Evolutionary conservation across 2,888 invertebrate genomes (phyloP).

Genomic region (Abrostola triplasia): DNA sequence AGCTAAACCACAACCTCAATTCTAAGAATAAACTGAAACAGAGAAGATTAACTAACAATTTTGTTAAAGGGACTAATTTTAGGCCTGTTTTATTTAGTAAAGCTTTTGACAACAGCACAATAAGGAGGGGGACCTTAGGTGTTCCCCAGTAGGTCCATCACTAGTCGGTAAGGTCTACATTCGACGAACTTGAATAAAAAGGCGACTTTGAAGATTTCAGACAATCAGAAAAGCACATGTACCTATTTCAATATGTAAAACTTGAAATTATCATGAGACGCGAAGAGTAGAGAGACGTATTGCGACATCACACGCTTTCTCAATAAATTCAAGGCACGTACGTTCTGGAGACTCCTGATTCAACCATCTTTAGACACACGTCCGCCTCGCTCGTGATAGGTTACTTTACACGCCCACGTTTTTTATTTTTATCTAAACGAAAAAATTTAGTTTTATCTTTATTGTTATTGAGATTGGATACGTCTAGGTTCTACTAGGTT

Average conservation of each 20-base stretch:
- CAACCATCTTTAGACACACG: conserved; percentile 17
- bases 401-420: not conserved
- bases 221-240: not conserved
- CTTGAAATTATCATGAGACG: conserved; percentile 24
- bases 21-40: too few relatives aligned
- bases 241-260: not conserved
- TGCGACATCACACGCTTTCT: conserved; percentile 20
- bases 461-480: conserved; percentile 1
- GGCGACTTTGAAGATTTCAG: too few relatives aligned
- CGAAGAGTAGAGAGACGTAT: conserved; percentile 30
- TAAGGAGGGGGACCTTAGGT: too few relatives aligned
- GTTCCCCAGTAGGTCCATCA: too few relatives aligned
- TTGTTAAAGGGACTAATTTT: too few relatives aligned
- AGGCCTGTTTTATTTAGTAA: too few relatives aligned
- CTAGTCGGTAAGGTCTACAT: too few relatives aligned
- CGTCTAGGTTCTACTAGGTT: conserved; percentile 1
- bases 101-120: too few relatives aligned
- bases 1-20: too few relatives aligned
- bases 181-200: too few relatives aligned
- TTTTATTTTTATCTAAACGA: not conserved
- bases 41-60: too few relatives aligned
- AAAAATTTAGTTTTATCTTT: not conserved
- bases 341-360: conserved; percentile 39
- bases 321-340: conserved; percentile 51
- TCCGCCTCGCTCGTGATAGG: conserved; percentile 28